Conservation (phyloP, 2,113 vertebrate species). For the Parotia lawesii region DNA sequence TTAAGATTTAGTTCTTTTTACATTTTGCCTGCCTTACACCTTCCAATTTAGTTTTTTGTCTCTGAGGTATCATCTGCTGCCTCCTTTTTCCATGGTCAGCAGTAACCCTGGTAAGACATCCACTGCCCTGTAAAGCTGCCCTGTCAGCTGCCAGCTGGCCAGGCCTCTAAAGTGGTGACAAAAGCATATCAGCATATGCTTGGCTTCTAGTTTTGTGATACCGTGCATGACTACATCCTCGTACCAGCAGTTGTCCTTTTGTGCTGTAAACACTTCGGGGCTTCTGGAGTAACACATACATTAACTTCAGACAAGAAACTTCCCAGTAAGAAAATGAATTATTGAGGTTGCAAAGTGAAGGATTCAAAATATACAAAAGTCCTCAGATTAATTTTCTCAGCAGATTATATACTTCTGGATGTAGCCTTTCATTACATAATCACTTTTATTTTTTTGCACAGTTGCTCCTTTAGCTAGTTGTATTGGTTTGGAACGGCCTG, state of each 20-base stretch:
- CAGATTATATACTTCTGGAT: neutral
- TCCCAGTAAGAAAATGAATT: neutral
- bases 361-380: neutral
- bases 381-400: neutral
- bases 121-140: neutral
- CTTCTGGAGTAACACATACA: neutral
- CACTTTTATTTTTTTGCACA: neutral
- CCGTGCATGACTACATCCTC: neutral
- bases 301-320: neutral
- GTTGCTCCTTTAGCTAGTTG: neutral
- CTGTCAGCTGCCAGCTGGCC: neutral
- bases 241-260: neutral
- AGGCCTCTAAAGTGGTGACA: neutral
- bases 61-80: neutral
- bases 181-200: neutral
- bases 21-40: neutral
- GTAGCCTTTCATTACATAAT: neutral
- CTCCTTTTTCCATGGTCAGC: neutral
- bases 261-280: neutral
- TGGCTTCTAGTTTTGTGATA: neutral
- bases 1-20: neutral
- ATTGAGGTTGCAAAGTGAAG: neutral
- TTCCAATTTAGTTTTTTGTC: neutral
- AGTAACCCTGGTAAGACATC: neutral
- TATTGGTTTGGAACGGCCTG: too few relatives aligned